Percentiles rank a stretch among this genome's conserved stretches.
Evolutionary conservation across 2,797 vertebrate species (phyloP).

Genomic region (Triplophysa bombifrons): DNA sequence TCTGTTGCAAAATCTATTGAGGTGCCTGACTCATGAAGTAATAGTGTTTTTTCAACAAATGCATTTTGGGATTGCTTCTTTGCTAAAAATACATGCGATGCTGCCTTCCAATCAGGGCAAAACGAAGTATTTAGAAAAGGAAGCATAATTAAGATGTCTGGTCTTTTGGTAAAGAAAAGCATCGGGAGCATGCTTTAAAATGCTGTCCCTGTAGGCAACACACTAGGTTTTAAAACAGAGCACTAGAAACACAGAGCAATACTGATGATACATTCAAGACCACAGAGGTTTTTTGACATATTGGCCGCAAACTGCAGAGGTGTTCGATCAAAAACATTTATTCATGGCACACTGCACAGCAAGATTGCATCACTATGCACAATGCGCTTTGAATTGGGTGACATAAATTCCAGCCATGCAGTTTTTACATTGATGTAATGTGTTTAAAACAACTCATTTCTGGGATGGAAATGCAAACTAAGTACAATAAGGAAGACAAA

Average conservation of each 20-base stretch:
- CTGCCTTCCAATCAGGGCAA: not conserved
- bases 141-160: not conserved
- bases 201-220: not conserved
- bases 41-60: not conserved
- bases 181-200: not conserved
- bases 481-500: not conserved
- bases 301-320: conserved; percentile 2
- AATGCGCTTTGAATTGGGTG: conserved; percentile 13
- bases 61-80: not conserved
- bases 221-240: not conserved
- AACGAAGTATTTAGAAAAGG: not conserved
- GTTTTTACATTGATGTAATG: conserved; percentile 32
- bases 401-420: conserved; percentile 9
- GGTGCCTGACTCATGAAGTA: not conserved
- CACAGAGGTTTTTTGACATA: conserved; percentile 13
- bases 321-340: conserved; percentile 40
- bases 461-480: conserved; percentile 12
- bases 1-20: not conserved
- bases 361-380: conserved; percentile 31
- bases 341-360: conserved; percentile 24
- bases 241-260: not conserved
- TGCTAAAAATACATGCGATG: not conserved
- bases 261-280: not conserved
- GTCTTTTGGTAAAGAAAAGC: not conserved
- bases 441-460: conserved; percentile 28